Evolutionary conservation across 2,797 vertebrate genomes (phyloP), one percentile per base, ranked within the genome.

Genomic region (Chelidonichthys spinosus): DNA sequence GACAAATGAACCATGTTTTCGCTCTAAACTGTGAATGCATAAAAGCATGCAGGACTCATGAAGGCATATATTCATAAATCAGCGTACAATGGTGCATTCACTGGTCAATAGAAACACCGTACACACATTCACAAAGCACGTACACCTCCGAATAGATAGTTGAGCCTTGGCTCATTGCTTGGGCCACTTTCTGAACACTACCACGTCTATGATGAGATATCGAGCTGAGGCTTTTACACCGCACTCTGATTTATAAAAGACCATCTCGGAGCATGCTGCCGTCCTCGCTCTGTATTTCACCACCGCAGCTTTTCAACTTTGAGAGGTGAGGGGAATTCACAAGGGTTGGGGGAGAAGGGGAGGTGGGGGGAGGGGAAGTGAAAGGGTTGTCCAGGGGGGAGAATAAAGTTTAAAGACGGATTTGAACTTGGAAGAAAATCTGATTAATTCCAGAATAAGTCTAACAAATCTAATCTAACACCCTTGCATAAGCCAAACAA

Each of bases 161-260:
- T 79, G 63, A 81, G 82, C 76, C 81, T 77, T 73, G 84, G 72
- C 85, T 88, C 86, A 86, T 87, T 84, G 86, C 88, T 87, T 74
- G 59, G 78, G 76, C 86, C 87, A 78, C 73, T 85, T 91, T 91
- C 85, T 86, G 77, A 92, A 90, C 86, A 82, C 84, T 50, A 76
- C 70, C 72, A 79, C 63, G 63, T 84, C 89, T 87, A 71, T 92
- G 90, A 92, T 94, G 92, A 91, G 88, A 92, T 93, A 91, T 91
- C 86, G 89, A 93, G 84, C 86, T 63, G 76, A 63, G 76, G 66
- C 86, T 84, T 67, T 85, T 86, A 85, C 85, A 81, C 85, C 43
- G 54, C 88, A 77, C 82, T 78, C 82, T 88, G 89, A 93, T 92
- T 93, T 92, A 92, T 89, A 89, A 86, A 87, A 90, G 68, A 85